phyloP scores from a whole-genome alignment of 1,140 invertebrate species.

The Drosophila lowei region DNA sequence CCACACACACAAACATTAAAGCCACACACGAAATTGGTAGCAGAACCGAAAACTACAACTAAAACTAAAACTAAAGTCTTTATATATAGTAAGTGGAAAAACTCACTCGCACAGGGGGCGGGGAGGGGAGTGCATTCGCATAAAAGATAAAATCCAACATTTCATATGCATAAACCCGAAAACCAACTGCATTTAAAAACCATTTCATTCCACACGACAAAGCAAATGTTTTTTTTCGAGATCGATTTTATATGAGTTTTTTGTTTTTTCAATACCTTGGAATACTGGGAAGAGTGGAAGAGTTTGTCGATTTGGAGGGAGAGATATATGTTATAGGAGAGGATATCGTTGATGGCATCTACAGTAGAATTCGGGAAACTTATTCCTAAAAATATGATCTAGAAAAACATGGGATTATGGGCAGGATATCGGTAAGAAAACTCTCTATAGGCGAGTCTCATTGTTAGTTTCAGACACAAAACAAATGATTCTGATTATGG shows the following conservation, averaged over 20 bases:
- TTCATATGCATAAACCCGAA: conserved; percentile 34
- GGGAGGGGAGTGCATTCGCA: conserved; percentile 32
- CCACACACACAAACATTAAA: conserved; percentile 39
- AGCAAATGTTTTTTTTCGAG: conserved; percentile 9
- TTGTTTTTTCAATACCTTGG: conserved; percentile 10
- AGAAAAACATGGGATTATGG: too few relatives aligned
- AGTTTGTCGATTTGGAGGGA: too few relatives aligned
- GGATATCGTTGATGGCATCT: too few relatives aligned
- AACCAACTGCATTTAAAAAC: conserved; percentile 44
- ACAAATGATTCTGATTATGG: too few relatives aligned
- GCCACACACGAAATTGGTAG: conserved; percentile 55
- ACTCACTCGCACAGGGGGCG: conserved; percentile 14
- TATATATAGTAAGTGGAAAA: conserved; percentile 50
- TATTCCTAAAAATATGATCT: too few relatives aligned
- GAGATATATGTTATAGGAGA: too few relatives aligned
- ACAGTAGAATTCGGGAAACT: too few relatives aligned
- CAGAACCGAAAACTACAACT: conserved; percentile 55
- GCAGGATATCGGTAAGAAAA: too few relatives aligned
- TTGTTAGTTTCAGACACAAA: too few relatives aligned
- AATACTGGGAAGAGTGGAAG: background rate
- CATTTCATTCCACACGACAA: conserved; percentile 29
- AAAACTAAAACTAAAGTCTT: conserved; percentile 61
- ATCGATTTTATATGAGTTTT: conserved; percentile 9
- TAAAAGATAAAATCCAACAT: conserved; percentile 41
- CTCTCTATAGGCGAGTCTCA: too few relatives aligned